Conservation (phyloP, 2,113 vertebrate genomes). For the Progne subis region DNA sequence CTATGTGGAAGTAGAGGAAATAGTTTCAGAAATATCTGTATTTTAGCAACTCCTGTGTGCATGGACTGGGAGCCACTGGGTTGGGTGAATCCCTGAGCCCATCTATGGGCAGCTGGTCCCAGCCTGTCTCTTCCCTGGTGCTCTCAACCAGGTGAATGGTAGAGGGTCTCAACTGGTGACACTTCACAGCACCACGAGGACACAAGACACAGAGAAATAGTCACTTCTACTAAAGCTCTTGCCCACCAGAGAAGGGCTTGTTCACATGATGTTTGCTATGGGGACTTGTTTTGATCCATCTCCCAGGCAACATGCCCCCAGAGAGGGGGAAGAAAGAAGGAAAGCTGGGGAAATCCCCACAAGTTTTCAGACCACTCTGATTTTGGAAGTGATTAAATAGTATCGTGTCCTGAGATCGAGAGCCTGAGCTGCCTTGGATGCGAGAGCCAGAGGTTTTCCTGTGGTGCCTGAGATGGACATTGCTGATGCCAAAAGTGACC, state of each 20-base stretch:
- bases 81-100: background rate
- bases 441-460: background rate
- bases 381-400: background rate
- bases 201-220: background rate
- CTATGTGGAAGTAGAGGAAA: background rate
- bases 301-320: accelerated
- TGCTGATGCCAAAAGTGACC: background rate
- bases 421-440: background rate
- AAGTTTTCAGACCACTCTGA: background rate
- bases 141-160: accelerated
- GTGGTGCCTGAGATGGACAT: background rate
- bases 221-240: background rate
- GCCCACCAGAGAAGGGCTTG: background rate
- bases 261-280: accelerated
- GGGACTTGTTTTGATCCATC: background rate
- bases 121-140: background rate
- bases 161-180: background rate
- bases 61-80: background rate
- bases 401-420: background rate
- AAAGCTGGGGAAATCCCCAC: background rate
- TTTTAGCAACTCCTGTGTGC: background rate
- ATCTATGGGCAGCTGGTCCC: background rate
- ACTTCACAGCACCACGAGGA: background rate
- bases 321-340: background rate
- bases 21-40: background rate